A percentile compares a stretch with the other conserved stretches of the same genome.
These are phyloP conservation scores for Callopanchax toddi DNA, from an alignment of 2,113 vertebrate species.

Conservation along the genomic window DNA sequence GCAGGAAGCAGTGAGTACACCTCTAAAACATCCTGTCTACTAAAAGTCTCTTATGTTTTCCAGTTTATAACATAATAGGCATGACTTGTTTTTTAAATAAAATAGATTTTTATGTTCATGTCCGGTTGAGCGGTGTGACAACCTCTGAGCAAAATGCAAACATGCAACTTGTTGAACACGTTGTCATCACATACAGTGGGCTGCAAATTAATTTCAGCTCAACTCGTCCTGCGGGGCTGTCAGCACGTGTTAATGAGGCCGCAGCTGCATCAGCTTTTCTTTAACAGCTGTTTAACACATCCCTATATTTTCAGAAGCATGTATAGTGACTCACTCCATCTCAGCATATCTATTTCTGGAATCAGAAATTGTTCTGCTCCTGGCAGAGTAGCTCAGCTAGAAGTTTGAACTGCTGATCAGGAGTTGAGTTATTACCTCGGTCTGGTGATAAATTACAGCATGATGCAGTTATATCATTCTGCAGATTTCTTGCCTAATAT, in stretches of 20 bases:
- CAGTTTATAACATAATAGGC: no score
- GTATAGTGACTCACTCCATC: slow-evolving; percentile 12
- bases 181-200: background rate
- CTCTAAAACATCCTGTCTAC: background rate
- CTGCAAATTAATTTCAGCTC: slow-evolving; percentile 8
- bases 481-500: slow-evolving; percentile 7
- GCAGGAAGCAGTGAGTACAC: slow-evolving; percentile 85
- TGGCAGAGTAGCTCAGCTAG: slow-evolving; percentile 11
- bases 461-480: background rate
- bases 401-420: background rate
- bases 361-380: slow-evolving; percentile 18
- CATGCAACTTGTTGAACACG: slow-evolving; percentile 11
- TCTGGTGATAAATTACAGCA: slow-evolving; percentile 12
- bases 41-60: background rate
- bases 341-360: slow-evolving; percentile 12
- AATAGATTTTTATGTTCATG: background rate
- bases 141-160: background rate
- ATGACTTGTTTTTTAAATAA: background rate
- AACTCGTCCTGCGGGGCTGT: slow-evolving; percentile 32
- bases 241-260: slow-evolving; percentile 36
- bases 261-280: slow-evolving; percentile 37
- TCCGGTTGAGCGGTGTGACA: background rate
- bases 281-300: slow-evolving; percentile 49
- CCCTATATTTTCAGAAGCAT: slow-evolving; percentile 21
- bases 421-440: slow-evolving; percentile 9